Evolutionary conservation across 2,113 vertebrate genomes (phyloP).

Genomic region (Cyphomyrus plagiostoma): DNA sequence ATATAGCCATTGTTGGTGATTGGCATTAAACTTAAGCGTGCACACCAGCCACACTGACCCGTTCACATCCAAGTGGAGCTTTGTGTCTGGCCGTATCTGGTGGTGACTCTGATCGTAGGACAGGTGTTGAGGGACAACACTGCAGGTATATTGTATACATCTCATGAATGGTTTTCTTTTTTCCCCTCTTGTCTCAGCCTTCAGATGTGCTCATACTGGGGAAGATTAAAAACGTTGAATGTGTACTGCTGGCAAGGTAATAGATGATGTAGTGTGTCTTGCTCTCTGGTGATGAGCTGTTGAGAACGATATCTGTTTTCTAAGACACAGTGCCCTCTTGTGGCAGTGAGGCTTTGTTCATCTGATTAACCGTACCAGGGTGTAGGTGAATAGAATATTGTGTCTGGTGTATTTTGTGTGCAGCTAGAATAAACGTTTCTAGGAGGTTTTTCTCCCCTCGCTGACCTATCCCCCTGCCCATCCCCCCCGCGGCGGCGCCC

Average conservation of each 20-base stretch:
- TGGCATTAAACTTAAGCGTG: too few relatives aligned
- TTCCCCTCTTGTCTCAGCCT: constrained; percentile 62
- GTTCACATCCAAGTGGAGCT: not conserved
- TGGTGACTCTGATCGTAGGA: not conserved
- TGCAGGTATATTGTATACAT: not conserved
- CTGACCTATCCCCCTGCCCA: not conserved
- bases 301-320: not conserved
- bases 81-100: not conserved
- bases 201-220: constrained; percentile 90
- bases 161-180: not conserved
- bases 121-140: not conserved
- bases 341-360: constrained; percentile 15
- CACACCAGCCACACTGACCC: not conserved
- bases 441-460: not conserved
- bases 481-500: too few relatives aligned
- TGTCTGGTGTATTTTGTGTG: not conserved
- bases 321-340: constrained; percentile 39
- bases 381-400: not conserved
- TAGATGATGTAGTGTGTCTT: not conserved
- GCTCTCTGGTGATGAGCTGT: not conserved
- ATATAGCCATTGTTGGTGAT: too few relatives aligned
- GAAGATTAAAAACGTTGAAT: constrained; percentile 92
- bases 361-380: not conserved
- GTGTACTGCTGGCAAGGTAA: constrained; percentile 91
- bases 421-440: not conserved